phyloP scores from a whole-genome alignment of 2,888 invertebrate genomes.

The Chelonus formosanus region DNA sequence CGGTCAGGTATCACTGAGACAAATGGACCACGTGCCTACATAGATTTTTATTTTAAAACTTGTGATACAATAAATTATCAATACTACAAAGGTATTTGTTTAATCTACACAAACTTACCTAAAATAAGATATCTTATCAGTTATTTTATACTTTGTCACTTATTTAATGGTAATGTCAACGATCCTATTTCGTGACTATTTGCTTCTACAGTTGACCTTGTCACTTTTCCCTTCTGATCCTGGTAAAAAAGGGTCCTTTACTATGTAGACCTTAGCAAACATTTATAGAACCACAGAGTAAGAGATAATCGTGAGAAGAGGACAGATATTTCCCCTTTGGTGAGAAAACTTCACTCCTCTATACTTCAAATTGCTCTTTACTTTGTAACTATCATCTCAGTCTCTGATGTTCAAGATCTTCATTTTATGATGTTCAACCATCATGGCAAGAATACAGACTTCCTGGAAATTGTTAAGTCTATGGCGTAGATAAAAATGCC shows the following conservation, averaged over 20 bases:
- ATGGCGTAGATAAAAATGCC: slow-evolving; percentile 24
- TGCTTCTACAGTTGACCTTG: not conserved
- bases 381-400: too few relatives aligned
- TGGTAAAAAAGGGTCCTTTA: not conserved
- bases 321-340: slow-evolving; percentile 1
- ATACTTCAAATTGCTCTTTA: too few relatives aligned
- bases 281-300: not conserved
- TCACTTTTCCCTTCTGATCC: slow-evolving; percentile 8
- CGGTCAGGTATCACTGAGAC: not conserved
- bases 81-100: not conserved
- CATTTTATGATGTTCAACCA: too few relatives aligned
- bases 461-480: too few relatives aligned
- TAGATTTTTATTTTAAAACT: not conserved
- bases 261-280: not conserved
- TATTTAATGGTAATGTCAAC: not conserved
- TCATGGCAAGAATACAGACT: too few relatives aligned
- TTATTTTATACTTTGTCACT: not conserved
- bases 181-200: slow-evolving; percentile 6
- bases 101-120: not conserved
- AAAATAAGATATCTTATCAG: slow-evolving; percentile 4
- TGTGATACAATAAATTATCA: not conserved
- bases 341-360: too few relatives aligned
- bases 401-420: too few relatives aligned
- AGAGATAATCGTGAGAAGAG: slow-evolving; percentile 3
- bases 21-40: slow-evolving; percentile 16